Base-by-base conservation (phyloP, 1,140 invertebrate species). In the Neodiprion fabricii region DNA sequence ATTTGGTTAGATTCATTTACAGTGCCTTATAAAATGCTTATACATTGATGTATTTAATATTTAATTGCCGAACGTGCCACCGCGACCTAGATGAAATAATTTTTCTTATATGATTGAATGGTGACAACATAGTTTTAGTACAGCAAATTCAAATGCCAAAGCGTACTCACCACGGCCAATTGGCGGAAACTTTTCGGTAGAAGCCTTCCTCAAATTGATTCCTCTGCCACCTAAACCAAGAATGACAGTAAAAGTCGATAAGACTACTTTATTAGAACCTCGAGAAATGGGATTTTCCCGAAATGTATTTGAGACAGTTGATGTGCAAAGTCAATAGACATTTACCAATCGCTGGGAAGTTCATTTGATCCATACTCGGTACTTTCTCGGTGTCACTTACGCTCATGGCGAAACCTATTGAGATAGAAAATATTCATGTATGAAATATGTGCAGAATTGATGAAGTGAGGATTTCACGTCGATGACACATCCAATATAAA, bases 281-380 rank as follows among this genome's bases (percentile, higher is more conserved):
- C 53, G 53, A 61, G 11, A 61, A 14, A 5, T 61, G 53, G 0
- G 9, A 14, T 12, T 14, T 61, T 61, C 9, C 9, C 53, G 0
- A 8, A 61, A 61, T 12, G 11, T 14, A 17, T 61, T 12, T 12
- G n/a, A 61, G 3, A 61, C 53, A 8, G 9, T 4, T 14, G 9
- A 17, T 17, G 11, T 61, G 5, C 8, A 61, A 61, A 61, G 53
- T 12, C 5, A 61, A 61, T 8, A 61, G 8, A 17, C n/a, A 5
- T 17, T 61, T 61, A 61, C 53, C 53, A 17, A 61, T 61, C 53
- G 53, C 53, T 61, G 53, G 53, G n/a, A 61, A 61, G n/a, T 61
- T 61, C 11, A 9, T 14, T 0, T 61, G 11, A 17, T 61, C 53
- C 53, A 61, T 14, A 17, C 0, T 17, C n/a, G 53, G 53, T 17